A percentile compares a stretch with the other conserved stretches of the same genome.
phyloP scores from a whole-genome alignment of 2,888 invertebrate genomes.

The Augiades crinisus region DNA sequence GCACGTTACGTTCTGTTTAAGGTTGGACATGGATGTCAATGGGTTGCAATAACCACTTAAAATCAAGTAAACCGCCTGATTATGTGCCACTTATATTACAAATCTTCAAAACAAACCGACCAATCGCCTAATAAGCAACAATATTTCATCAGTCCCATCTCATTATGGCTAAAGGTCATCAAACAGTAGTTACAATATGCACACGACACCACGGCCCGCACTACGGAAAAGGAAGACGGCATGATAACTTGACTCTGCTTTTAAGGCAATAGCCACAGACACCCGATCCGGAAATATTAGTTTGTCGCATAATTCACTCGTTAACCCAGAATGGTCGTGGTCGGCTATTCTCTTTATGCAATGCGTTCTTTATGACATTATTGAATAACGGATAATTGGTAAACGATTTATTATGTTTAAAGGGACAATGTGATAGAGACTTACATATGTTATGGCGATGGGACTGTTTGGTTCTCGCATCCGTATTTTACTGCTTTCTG shows the following conservation, averaged over 20 bases:
- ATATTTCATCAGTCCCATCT: neutral
- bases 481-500: too few relatives aligned
- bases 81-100: too few relatives aligned
- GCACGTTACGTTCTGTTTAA: too few relatives aligned
- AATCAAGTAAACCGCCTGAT: too few relatives aligned
- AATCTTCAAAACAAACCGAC: too few relatives aligned
- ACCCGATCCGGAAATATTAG: slow-evolving; percentile 9
- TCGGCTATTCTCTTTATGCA: neutral
- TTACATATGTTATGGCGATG: too few relatives aligned
- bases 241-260: slow-evolving; percentile 5
- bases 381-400: neutral
- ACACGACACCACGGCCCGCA: slow-evolving; percentile 11
- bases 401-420: neutral
- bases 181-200: too few relatives aligned
- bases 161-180: neutral
- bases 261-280: slow-evolving; percentile 4
- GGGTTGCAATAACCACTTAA: too few relatives aligned
- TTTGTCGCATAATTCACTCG: slow-evolving; percentile 7
- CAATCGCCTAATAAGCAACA: too few relatives aligned
- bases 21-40: too few relatives aligned
- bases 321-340: neutral
- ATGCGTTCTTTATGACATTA: slow-evolving; percentile 5
- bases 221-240: slow-evolving; percentile 11
- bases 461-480: too few relatives aligned
- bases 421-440: too few relatives aligned